Conservation (phyloP, 2,113 vertebrate species). For the Ctenomys sociabilis region DNA sequence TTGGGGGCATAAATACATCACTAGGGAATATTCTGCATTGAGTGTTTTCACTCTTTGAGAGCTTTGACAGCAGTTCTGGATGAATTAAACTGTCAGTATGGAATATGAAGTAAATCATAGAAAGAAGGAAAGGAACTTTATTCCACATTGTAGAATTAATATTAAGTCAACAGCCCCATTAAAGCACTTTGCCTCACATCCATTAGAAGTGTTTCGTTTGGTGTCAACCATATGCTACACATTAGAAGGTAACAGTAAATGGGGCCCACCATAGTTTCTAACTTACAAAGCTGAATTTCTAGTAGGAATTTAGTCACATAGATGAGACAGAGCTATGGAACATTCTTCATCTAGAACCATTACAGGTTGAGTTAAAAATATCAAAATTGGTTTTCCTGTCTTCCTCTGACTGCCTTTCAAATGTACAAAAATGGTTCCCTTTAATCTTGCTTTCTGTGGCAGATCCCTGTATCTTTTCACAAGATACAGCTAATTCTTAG, state of each 20-base stretch:
- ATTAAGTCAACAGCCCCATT: neutral
- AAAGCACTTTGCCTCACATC: neutral
- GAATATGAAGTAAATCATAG: conserved; percentile 38
- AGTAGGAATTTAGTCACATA: neutral
- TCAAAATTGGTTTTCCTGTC: neutral
- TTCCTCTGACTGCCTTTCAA: neutral
- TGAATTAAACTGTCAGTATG: neutral
- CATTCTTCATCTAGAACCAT: neutral
- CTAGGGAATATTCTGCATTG: neutral
- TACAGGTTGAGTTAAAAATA: neutral
- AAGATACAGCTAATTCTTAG: neutral
- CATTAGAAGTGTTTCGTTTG: conserved; percentile 28
- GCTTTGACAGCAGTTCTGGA: neutral
- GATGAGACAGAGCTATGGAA: neutral
- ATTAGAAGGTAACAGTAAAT: neutral
- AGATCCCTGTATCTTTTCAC: neutral
- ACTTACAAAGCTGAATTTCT: neutral
- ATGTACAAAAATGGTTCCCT: neutral
- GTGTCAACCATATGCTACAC: neutral
- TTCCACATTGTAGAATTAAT: conserved; percentile 17
- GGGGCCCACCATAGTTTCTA: neutral
- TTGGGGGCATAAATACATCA: neutral
- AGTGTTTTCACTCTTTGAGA: neutral
- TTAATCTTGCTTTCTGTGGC: neutral
- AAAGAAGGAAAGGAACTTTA: neutral